Conservation (phyloP, 2,797 vertebrate genomes). For the Rhinoraja longicauda region DNA sequence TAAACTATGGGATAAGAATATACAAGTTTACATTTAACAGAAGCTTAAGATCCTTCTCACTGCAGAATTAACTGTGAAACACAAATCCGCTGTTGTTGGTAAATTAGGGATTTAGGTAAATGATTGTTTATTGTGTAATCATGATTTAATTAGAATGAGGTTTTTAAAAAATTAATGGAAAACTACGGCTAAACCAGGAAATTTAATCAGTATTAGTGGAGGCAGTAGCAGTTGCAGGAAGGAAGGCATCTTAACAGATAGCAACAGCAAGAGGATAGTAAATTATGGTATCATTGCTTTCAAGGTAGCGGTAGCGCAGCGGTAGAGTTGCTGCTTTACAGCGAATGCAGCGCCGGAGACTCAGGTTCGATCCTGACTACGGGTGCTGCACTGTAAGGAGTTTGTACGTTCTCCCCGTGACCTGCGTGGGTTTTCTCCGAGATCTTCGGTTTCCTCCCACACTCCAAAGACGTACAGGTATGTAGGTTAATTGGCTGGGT, state of each 20-base stretch:
- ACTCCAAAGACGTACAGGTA: too few species aligned
- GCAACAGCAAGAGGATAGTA: not conserved
- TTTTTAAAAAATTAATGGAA: not conserved
- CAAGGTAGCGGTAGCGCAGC: too few species aligned
- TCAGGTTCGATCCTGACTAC: too few species aligned
- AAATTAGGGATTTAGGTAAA: not conserved
- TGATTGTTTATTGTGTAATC: not conserved
- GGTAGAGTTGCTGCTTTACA: too few species aligned
- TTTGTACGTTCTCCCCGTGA: too few species aligned
- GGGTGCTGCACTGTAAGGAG: too few species aligned
- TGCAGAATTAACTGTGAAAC: not conserved
- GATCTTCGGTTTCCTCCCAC: too few species aligned
- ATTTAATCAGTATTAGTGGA: not conserved
- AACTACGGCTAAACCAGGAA: not conserved
- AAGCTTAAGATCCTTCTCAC: not conserved
- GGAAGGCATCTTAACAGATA: not conserved
- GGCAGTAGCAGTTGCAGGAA: not conserved
- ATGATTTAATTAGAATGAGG: not conserved
- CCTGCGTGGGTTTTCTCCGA: too few species aligned
- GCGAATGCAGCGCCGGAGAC: too few species aligned
- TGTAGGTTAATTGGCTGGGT: too few species aligned
- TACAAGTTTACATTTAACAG: too few species aligned
- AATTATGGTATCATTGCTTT: not conserved
- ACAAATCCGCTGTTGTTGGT: not conserved
- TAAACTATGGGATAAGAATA: too few species aligned